Evolutionary conservation across 37 sponge, comb jelly and placozoan genomes (phyloP), one percentile per base, ranked within the genome.

Genomic region (Crambe crambe): DNA sequence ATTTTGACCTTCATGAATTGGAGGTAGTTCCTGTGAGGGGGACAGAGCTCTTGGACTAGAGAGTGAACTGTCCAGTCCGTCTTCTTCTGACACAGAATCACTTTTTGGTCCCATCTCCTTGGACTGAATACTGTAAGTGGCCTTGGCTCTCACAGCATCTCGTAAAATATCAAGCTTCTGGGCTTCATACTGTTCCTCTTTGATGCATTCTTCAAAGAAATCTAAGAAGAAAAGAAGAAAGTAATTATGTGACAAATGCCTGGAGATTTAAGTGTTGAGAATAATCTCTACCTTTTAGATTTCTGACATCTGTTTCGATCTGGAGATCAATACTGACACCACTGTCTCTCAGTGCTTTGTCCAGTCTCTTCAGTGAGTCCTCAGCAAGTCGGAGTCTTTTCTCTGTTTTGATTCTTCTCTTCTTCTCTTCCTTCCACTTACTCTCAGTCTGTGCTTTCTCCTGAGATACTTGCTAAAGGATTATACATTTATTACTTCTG

Each of bases 161-260:
- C 79, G 74, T 91, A 97, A 88, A 54, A 97, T 87, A 63, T 85
- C 82, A 32, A 92, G 78, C 80, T 92, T 97, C 74, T 97, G 79
- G 29, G 93, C 96, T 39, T 95, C 96, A 71, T 78, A 89, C 47
- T 84, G 71, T 75, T 90, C 96, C 59, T 97, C 98, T 47, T 89
- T 93, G 30, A 92, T 90, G 29, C 85, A 90, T 20, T 95, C 98
- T 58, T 97, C 98, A 78, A 97, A 97, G 85, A 97, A 97, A 0
- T 88, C 97, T 95, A 77, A 5, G 57, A 25, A 38, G 44, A 8
- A 39, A 58, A 27, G 0, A 68, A 22, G 5, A 47, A 47, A 6
- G 25, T 61, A 8, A 61, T n/a, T n/a, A n/a, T n/a, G n/a, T n/a
- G n/a, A n/a, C n/a, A n/a, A n/a, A n/a, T n/a, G n/a, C n/a, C n/a